These are phyloP conservation scores for Seriola rivoliana DNA, from an alignment of 2,113 vertebrate species.

Conservation along the genomic window DNA sequence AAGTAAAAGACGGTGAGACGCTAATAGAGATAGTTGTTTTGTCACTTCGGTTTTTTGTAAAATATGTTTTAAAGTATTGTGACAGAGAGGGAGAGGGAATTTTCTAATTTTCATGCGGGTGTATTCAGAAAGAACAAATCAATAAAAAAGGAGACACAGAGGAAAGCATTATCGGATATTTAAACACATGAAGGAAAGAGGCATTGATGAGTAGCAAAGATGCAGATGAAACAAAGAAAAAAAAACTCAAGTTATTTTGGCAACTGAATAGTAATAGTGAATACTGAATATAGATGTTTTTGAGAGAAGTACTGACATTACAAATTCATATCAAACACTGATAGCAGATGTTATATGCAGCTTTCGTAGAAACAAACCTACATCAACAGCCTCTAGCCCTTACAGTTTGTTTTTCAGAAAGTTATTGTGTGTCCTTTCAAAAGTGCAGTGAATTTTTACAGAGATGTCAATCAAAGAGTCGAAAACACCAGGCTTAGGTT, in stretches of 20 bases:
- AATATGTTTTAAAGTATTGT: conserved; percentile 23
- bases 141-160: conserved; percentile 41
- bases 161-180: conserved; percentile 33
- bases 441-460: conserved; percentile 34
- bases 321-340: conserved; percentile 42
- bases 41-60: conserved; percentile 18
- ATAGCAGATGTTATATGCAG: conserved; percentile 33
- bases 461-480: conserved; percentile 58
- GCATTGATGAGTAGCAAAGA: conserved; percentile 19
- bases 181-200: conserved; percentile 31
- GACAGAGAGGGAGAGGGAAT: background rate
- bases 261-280: conserved; percentile 38
- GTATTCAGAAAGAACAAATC: conserved; percentile 46
- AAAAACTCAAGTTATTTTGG: conserved; percentile 32
- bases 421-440: conserved; percentile 49
- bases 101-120: conserved; percentile 15
- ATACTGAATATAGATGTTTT: conserved; percentile 29
- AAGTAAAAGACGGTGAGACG: background rate
- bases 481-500: conserved; percentile 33
- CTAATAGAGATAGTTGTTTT: conserved; percentile 27
- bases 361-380: conserved; percentile 27
- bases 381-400: conserved; percentile 11
- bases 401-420: conserved; percentile 23
- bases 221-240: conserved; percentile 30
- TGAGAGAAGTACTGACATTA: conserved; percentile 50